Conservation (phyloP, 2,888 invertebrate genomes). For the Muschampia plurimacula region DNA sequence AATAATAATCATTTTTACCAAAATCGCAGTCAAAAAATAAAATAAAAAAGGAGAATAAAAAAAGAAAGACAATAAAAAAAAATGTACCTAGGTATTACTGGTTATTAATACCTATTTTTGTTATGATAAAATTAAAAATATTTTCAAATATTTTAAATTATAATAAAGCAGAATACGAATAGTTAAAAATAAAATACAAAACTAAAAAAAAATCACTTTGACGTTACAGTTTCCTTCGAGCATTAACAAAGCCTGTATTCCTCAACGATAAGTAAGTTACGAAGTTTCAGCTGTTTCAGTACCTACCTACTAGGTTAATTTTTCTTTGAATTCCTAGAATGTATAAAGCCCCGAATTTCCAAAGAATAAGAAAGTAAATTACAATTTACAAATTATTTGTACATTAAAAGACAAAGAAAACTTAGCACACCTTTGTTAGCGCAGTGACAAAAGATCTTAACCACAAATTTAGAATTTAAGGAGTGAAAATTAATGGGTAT, state of each 20-base stretch:
- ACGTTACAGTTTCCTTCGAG: background rate
- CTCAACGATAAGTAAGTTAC: slow-evolving; percentile 38
- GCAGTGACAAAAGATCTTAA: background rate
- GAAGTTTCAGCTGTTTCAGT: slow-evolving; percentile 24
- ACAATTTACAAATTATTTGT: slow-evolving; percentile 28
- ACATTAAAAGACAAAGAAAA: slow-evolving; percentile 19
- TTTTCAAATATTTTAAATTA: too few relatives aligned
- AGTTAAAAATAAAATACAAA: too few relatives aligned
- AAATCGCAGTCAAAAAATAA: too few relatives aligned
- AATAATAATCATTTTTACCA: too few relatives aligned
- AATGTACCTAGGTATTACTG: too few relatives aligned
- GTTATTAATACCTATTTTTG: too few relatives aligned
- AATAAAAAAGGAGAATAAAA: too few relatives aligned
- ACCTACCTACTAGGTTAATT: slow-evolving; percentile 19
- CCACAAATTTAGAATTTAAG: background rate
- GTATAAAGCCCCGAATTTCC: slow-evolving; percentile 21
- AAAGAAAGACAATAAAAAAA: too few relatives aligned
- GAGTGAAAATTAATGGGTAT: background rate
- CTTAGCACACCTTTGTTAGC: slow-evolving; percentile 7
- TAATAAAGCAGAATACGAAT: too few relatives aligned
- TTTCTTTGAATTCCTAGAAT: slow-evolving; percentile 35
- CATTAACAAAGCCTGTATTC: slow-evolving; percentile 25
- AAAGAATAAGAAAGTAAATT: slow-evolving; percentile 19
- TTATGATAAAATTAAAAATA: too few relatives aligned
- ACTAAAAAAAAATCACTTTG: background rate